Evolutionary conservation across 2,888 invertebrate genomes (phyloP).

Genomic region (Clunio marinus): DNA sequence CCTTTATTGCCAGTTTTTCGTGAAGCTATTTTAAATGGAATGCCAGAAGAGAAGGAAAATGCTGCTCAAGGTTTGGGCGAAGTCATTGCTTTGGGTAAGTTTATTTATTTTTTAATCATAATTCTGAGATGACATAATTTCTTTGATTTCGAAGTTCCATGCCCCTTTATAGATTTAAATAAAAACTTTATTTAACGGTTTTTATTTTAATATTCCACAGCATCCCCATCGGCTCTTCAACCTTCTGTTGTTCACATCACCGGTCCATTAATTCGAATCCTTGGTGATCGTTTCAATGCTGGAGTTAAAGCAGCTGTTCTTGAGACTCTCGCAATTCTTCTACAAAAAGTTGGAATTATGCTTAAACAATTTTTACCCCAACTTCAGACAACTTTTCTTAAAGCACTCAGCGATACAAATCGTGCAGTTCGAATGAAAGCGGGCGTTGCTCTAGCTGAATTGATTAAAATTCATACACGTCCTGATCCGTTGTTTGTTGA

Average conservation of each 20-base stretch:
- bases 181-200: no score
- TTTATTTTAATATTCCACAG: no score
- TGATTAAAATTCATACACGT: conserved; percentile 87
- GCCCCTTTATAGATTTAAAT: conserved; percentile 57
- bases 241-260: conserved; percentile 96
- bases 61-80: conserved; percentile 87
- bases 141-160: no score
- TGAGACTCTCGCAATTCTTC: conserved; percentile 85
- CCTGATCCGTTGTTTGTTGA: conserved; percentile 95
- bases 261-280: conserved; percentile 94
- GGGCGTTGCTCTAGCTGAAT: conserved; percentile 77
- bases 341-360: conserved; percentile 91
- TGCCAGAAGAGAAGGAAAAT: conserved; percentile 92
- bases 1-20: conserved; percentile 93
- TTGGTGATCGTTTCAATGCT: conserved; percentile 91
- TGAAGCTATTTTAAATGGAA: conserved; percentile 92
- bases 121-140: background rate
- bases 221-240: conserved; percentile 80
- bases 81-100: conserved; percentile 50
- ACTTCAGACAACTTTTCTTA: conserved; percentile 95
- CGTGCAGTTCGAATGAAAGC: conserved; percentile 85
- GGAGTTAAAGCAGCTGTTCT: conserved; percentile 94
- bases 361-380: conserved; percentile 97
- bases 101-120: no score
- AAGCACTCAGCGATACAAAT: conserved; percentile 86